Conservation (phyloP, 2,888 invertebrate genomes). For the Eurytoma californica region DNA sequence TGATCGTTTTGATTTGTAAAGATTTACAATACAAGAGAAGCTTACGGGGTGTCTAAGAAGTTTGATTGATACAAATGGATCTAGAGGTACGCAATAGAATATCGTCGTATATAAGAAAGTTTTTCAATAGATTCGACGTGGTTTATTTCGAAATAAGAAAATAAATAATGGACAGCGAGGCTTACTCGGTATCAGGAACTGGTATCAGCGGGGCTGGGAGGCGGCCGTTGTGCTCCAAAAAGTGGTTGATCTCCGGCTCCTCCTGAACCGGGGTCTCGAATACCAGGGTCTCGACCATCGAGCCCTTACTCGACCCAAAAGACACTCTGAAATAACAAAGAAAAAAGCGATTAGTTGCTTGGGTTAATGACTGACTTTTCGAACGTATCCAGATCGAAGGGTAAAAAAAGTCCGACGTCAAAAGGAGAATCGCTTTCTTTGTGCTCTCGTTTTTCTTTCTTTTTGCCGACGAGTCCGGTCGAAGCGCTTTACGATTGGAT, state of each 20-base stretch:
- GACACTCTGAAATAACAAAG: constrained; percentile 83
- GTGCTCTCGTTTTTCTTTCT: not conserved
- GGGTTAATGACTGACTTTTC: not conserved
- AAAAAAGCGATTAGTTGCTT: not conserved
- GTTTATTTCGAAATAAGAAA: no score
- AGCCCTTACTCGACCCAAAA: constrained; percentile 94
- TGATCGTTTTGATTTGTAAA: no score
- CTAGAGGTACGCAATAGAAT: no score
- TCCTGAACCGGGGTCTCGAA: constrained; percentile 89
- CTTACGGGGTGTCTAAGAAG: no score
- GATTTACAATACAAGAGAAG: no score
- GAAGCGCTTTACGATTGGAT: not conserved
- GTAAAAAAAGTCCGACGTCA: not conserved
- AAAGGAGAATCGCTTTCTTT: not conserved
- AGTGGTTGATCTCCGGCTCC: constrained; percentile 84
- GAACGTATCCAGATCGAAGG: not conserved
- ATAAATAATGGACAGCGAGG: constrained; percentile 21
- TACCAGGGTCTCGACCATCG: constrained; percentile 95
- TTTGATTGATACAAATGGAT: no score
- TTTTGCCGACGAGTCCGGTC: no score
- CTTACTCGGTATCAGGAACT: constrained; percentile 74
- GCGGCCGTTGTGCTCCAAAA: constrained; percentile 72
- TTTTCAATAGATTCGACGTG: no score
- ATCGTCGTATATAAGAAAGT: no score
- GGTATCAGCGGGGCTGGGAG: constrained; percentile 68